These are phyloP conservation scores for Ypsolopha scabrella DNA, from an alignment of 2,888 invertebrate species.

Conservation along the genomic window DNA sequence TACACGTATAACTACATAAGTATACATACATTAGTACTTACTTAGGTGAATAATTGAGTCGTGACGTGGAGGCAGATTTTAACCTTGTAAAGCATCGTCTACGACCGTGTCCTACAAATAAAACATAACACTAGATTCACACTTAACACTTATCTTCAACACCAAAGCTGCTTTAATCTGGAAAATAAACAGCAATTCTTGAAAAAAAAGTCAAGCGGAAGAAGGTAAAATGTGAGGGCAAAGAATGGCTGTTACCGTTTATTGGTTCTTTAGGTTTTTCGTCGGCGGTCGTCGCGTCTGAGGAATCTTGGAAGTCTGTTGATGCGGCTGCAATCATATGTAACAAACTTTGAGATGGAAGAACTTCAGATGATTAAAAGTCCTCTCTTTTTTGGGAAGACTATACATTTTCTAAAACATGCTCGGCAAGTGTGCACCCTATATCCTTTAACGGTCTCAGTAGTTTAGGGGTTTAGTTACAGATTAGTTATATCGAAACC, in stretches of 20 bases:
- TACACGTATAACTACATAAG: no score
- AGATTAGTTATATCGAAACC: no score
- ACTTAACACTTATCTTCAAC: neutral
- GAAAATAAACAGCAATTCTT: neutral
- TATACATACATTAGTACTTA: constrained; percentile 23
- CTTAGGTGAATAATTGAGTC: constrained; percentile 73
- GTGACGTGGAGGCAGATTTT: constrained; percentile 77
- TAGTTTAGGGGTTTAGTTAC: no score
- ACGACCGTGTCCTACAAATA: constrained; percentile 60
- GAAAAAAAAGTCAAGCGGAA: neutral
- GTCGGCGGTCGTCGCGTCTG: constrained; percentile 64
- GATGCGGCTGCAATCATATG: constrained; percentile 22
- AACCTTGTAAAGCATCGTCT: constrained; percentile 77
- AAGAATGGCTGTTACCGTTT: constrained; percentile 30
- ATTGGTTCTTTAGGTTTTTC: constrained; percentile 53
- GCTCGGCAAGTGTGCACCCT: no score
- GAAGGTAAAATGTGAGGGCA: neutral
- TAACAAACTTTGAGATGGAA: neutral
- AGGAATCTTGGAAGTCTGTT: constrained; percentile 67
- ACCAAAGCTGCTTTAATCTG: no score
- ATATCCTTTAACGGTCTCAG: no score
- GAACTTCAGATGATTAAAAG: neutral
- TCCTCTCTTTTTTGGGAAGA: no score
- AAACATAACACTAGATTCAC: neutral
- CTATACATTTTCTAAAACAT: no score